These are phyloP conservation scores for Peromyscus nudipes DNA, from an alignment of 2,797 vertebrate genomes.

Conservation along the genomic window DNA sequence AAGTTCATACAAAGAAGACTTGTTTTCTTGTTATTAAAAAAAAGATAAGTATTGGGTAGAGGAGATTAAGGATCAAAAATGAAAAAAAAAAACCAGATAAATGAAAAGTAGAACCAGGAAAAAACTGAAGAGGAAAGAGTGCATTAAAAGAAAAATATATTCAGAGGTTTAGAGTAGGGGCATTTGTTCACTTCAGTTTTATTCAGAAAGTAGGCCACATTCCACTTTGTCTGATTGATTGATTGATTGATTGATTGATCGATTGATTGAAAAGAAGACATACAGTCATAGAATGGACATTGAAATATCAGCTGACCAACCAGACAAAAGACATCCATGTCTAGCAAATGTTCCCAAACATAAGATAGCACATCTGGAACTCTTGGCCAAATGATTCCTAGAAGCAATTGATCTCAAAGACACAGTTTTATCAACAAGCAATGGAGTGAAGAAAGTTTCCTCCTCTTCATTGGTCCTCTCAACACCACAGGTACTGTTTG, in stretches of 20 bases:
- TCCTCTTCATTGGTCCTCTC: not conserved
- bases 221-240: not conserved
- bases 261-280: not conserved
- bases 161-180: not conserved
- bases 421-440: not conserved
- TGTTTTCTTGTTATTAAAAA: not conserved
- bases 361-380: not conserved
- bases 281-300: not conserved
- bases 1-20: not conserved
- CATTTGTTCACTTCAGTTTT: slow-evolving; percentile 43
- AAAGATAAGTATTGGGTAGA: not conserved
- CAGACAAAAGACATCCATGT: not conserved
- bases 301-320: not conserved
- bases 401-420: not conserved
- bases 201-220: not conserved
- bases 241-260: not conserved
- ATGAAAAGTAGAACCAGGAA: not conserved
- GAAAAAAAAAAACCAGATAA: not conserved
- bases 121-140: not conserved
- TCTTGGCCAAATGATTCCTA: not conserved
- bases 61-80: not conserved
- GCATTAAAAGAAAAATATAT: not conserved
- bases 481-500: not conserved
- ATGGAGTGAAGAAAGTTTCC: not conserved
- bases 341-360: slow-evolving; percentile 33